Conservation (phyloP, 2,888 invertebrate genomes). For the Abrostola tripartita region DNA sequence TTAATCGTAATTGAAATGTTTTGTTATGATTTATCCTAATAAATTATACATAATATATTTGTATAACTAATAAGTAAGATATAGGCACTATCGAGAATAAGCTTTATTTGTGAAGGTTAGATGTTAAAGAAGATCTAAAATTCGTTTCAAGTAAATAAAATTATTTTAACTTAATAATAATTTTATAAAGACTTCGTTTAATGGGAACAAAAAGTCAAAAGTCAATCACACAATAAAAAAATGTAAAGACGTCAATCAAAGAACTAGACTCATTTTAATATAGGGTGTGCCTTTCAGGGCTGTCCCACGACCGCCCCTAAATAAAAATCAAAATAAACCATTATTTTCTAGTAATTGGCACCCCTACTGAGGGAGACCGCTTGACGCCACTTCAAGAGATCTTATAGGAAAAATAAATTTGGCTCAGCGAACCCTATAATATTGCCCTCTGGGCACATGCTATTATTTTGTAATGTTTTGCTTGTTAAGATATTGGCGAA, state of each 20-base stretch:
- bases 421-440: slow-evolving; percentile 65
- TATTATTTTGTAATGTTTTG: slow-evolving; percentile 80
- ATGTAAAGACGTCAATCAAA: slow-evolving; percentile 83
- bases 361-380: slow-evolving; percentile 81
- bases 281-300: slow-evolving; percentile 84
- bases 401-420: slow-evolving; percentile 84
- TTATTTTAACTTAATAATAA: slow-evolving; percentile 20
- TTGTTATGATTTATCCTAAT: slow-evolving; percentile 52
- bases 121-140: background rate
- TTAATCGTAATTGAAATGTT: slow-evolving; percentile 54
- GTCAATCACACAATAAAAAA: slow-evolving; percentile 82
- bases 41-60: background rate
- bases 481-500: slow-evolving; percentile 68
- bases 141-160: slow-evolving; percentile 1
- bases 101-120: too few relatives aligned
- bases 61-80: too few relatives aligned
- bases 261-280: slow-evolving; percentile 81
- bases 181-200: slow-evolving; percentile 23
- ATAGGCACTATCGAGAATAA: too few relatives aligned
- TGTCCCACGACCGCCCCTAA: slow-evolving; percentile 88
- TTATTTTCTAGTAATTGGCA: slow-evolving; percentile 87
- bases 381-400: slow-evolving; percentile 84
- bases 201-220: slow-evolving; percentile 71
- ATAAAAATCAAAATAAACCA: slow-evolving; percentile 86
- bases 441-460: slow-evolving; percentile 72